Evolutionary conservation across 2,113 vertebrate species (phyloP), one percentile per base, ranked within the genome.

Genomic region (Scatophagus argus): DNA sequence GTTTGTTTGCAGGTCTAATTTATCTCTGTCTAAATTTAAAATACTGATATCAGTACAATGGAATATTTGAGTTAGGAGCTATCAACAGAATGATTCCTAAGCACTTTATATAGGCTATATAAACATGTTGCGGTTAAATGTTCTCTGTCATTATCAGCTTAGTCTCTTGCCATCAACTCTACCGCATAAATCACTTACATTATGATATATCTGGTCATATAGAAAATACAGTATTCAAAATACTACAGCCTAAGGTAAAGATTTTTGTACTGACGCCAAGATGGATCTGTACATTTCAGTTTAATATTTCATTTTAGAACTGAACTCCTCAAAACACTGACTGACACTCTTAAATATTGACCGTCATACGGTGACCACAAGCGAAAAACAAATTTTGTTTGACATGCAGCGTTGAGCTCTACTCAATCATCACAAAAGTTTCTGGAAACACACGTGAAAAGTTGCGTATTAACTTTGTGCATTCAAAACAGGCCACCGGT

Each of bases 1-100:
- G 73, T 85, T 75, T 83, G 72, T 90, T 90, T 86, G 49, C 41
- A 70, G 59, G 52, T 77, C 78, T 77, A 85, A 82, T 89, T 83
- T 77, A 89, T 89, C 64, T 70, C 54, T 59, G 76, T 67, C 71
- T 70, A 74, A 77, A 88, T 81, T 61, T 71, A 77, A 84, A 70
- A 66, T 46, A 39, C 59, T 60, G 63, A 83, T 64, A 85, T 51
- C 49, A 68, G 31, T 65, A 46, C 49, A 65, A 60, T 74, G 46
- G 74, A 74, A 66, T 62, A 69, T 85, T 77, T 71, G 80, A 70
- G 34, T 49, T 47, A 62, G 13, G 21, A 56, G 39, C 27, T n/a
- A 76, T 60, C 12, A 16, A 56, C 23, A 38, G 10, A 46, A 43
- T n/a, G 34, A 74, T n/a, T 54, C 43, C 65, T 27, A 8, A 38